Conservation (phyloP, 2,888 invertebrate species). For the Heliconius ethilla region DNA sequence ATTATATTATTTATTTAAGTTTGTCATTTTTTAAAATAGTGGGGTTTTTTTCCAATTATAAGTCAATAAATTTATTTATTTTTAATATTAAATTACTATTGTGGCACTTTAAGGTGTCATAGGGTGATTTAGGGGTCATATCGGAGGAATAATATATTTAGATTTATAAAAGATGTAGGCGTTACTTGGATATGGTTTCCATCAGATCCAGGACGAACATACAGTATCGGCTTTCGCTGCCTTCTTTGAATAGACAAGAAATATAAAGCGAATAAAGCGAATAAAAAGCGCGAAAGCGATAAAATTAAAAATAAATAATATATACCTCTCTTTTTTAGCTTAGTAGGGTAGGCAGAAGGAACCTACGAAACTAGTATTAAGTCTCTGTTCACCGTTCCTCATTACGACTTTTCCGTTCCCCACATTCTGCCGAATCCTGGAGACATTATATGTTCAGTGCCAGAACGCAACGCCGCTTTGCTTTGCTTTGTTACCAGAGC, state of each 20-base stretch:
- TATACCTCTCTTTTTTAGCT: not conserved
- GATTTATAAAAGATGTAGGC: not conserved
- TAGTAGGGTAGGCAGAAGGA: no score
- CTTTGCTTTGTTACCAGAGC: no score
- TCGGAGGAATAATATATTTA: not conserved
- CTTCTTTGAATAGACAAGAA: not conserved
- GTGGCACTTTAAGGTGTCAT: not conserved
- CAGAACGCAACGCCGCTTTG: no score
- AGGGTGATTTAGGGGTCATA: not conserved
- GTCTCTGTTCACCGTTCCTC: no score
- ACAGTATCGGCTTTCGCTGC: not conserved
- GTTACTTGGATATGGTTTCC: not conserved
- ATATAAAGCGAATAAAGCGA: no score
- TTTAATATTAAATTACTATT: not conserved
- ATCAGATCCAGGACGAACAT: not conserved
- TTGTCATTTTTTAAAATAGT: no score
- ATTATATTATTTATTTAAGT: not conserved
- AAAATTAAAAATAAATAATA: not conserved
- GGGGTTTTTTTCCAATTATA: no score
- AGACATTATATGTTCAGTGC: no score
- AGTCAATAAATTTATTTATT: not conserved
- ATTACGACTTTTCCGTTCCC: no score
- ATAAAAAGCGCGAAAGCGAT: no score
- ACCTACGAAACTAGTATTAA: no score
- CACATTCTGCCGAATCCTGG: no score